Conservation (phyloP, 23 tunicate genomes). For the Diplosoma virens region DNA sequence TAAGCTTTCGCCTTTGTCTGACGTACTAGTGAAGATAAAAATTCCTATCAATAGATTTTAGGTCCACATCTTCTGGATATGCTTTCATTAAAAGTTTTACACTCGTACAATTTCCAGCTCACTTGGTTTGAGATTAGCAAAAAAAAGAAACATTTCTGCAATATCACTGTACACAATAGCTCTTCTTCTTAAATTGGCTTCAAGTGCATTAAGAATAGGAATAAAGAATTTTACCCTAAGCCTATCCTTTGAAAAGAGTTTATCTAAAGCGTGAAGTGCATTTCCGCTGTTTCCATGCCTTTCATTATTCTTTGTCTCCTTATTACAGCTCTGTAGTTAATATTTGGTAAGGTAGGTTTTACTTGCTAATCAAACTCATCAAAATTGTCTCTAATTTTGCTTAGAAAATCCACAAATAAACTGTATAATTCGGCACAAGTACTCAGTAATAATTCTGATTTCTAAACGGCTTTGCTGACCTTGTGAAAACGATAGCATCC, state of each 20-base stretch:
- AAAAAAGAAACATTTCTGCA: no score
- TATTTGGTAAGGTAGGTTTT: no score
- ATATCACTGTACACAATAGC: no score
- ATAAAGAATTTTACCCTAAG: background rate
- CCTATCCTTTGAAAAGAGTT: background rate
- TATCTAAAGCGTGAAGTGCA: background rate
- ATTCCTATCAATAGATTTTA: no score
- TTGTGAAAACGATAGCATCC: background rate
- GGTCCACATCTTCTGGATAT: background rate
- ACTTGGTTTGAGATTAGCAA: no score
- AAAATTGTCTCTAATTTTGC: background rate
- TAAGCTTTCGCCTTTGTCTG: no score
- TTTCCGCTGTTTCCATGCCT: background rate
- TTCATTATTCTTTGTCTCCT: background rate
- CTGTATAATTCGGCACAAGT: background rate
- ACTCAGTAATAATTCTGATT: no score
- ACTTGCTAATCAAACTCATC: background rate
- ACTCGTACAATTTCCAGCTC: no score
- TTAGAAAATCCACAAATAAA: background rate
- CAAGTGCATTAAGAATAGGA: background rate
- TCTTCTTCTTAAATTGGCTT: background rate
- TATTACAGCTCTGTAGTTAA: background rate
- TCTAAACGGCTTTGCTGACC: no score
- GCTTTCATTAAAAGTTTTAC: background rate
- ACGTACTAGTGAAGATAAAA: background rate